These are phyloP conservation scores for Ranitomeya imitator DNA, from an alignment of 2,113 vertebrate species.

Conservation along the genomic window DNA sequence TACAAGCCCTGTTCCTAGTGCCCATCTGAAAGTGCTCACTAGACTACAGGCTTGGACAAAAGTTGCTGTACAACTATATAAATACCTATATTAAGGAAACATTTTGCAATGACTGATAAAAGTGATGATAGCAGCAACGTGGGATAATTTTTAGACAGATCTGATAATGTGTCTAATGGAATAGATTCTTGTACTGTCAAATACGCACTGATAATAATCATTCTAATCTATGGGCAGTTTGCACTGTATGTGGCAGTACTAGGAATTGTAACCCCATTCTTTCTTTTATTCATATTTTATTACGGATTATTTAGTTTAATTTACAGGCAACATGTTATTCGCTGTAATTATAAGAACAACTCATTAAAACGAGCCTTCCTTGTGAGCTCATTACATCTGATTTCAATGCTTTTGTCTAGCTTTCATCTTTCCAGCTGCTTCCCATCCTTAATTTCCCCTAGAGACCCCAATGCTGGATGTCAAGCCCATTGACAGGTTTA, in stretches of 20 bases:
- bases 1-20: not conserved
- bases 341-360: not conserved
- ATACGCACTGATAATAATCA: not conserved
- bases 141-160: not conserved
- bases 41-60: not conserved
- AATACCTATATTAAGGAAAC: too few relatives aligned
- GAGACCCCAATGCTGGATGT: not conserved
- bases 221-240: not conserved
- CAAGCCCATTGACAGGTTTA: constrained; percentile 4
- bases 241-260: not conserved
- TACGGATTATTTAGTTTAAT: constrained; percentile 1
- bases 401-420: constrained; percentile 23
- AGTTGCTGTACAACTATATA: not conserved
- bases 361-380: not conserved
- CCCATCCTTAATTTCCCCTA: constrained; percentile 34
- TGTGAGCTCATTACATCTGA: constrained; percentile 30
- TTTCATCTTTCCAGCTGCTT: constrained; percentile 57
- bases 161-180: not conserved
- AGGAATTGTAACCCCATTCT: not conserved
- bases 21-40: not conserved
- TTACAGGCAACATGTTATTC: not conserved
- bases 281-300: not conserved
- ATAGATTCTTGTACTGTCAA: not conserved
- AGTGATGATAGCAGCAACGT: not conserved
- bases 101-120: not conserved